Conservation (phyloP, 2,888 invertebrate species). For the Polydrusus tereticollis region DNA sequence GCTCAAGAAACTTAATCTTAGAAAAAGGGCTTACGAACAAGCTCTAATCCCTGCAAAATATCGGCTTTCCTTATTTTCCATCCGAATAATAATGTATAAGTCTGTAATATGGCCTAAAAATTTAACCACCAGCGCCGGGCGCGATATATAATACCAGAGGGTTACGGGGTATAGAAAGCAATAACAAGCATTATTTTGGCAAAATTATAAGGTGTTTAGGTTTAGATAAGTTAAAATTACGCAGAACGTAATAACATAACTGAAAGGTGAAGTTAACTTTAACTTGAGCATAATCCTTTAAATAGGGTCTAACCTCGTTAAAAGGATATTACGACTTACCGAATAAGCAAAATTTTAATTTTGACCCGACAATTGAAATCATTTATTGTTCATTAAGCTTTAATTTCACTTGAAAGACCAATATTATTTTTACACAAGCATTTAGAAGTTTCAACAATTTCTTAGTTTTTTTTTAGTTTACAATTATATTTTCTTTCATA, state of each 20-base stretch:
- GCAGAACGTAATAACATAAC: background rate
- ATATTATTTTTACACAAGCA: too few relatives aligned
- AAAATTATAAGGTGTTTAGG: background rate
- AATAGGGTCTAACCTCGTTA: too few relatives aligned
- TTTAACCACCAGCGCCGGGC: background rate
- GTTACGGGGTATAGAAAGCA: background rate
- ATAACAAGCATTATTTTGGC: background rate
- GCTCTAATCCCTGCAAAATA: slow-evolving; percentile 2
- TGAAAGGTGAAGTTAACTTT: background rate
- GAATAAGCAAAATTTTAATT: background rate
- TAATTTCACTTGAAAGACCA: too few relatives aligned
- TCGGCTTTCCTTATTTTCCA: slow-evolving; percentile 3
- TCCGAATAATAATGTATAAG: background rate
- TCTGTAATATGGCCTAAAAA: background rate
- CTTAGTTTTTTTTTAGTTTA: too few relatives aligned
- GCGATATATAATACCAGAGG: background rate
- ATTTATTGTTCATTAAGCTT: too few relatives aligned
- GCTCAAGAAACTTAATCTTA: slow-evolving; percentile 2
- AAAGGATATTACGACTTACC: too few relatives aligned
- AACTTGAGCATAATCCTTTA: background rate
- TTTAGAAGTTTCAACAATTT: too few relatives aligned
- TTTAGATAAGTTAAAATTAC: too few relatives aligned
- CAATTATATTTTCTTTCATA: too few relatives aligned
- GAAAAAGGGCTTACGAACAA: slow-evolving; percentile 8
- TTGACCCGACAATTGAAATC: too few relatives aligned